Conservation (phyloP, 2,113 vertebrate species). For the Gobio gobio region DNA sequence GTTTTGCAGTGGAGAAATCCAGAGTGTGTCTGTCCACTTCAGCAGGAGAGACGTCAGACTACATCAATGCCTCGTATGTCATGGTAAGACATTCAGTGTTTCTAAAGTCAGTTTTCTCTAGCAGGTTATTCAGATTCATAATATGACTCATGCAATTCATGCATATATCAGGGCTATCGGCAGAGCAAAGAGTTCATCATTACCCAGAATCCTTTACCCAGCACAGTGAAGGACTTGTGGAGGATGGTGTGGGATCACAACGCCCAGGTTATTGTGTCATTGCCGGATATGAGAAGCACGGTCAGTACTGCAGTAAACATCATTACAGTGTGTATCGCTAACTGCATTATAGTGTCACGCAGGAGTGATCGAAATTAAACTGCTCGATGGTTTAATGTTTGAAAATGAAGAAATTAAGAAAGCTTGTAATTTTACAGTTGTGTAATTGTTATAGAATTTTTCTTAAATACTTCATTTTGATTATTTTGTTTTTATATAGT, state of each 20-base stretch:
- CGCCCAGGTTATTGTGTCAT: conserved; percentile 87
- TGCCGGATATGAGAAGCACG: conserved; percentile 82
- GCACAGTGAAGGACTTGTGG: conserved; percentile 95
- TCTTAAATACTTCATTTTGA: no score
- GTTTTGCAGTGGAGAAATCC: conserved; percentile 83
- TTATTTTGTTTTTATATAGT: no score
- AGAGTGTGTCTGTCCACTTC: conserved; percentile 84
- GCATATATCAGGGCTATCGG: conserved; percentile 84
- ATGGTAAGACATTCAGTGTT: conserved; percentile 75
- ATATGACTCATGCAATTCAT: neutral
- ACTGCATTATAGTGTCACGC: neutral
- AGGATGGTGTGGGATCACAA: conserved; percentile 98
- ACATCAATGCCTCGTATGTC: conserved; percentile 88
- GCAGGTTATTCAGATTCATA: neutral
- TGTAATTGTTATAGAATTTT: no score
- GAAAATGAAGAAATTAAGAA: no score
- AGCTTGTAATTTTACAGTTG: no score
- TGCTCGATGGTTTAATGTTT: neutral
- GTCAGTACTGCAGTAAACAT: conserved; percentile 66
- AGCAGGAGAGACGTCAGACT: conserved; percentile 82
- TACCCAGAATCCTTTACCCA: conserved; percentile 91
- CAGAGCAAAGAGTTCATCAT: conserved; percentile 91
- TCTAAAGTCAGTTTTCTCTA: neutral
- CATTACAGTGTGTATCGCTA: no score
- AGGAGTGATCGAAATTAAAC: neutral